Evolutionary conservation across 2,888 invertebrate species (phyloP).

Genomic region (Zygogramma bicolorata): DNA sequence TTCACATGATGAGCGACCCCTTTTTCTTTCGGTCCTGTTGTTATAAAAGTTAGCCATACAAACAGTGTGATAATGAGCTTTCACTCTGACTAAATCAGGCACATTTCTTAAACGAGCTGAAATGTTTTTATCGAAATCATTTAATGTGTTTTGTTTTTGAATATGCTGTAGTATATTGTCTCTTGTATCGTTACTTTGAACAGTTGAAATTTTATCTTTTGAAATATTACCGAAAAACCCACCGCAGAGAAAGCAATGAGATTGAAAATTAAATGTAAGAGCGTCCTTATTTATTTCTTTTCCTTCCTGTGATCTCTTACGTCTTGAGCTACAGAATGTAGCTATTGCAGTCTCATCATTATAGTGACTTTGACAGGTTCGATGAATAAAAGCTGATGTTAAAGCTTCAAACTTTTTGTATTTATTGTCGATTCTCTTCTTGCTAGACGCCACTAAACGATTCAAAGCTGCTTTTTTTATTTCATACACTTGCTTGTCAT

Average conservation of each 20-base stretch:
- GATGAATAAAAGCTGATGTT: constrained; percentile 45
- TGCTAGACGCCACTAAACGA: too few relatives aligned
- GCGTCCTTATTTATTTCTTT: constrained; percentile 43
- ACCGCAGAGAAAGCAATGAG: constrained; percentile 45
- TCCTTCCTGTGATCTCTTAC: constrained; percentile 31
- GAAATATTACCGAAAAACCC: constrained; percentile 41
- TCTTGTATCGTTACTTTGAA: constrained; percentile 49
- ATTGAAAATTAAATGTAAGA: constrained; percentile 47
- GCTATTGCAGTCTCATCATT: constrained; percentile 44
- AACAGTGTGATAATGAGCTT: constrained; percentile 51
- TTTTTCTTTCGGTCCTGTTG: constrained; percentile 44
- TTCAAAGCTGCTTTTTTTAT: too few relatives aligned
- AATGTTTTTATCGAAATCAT: constrained; percentile 49
- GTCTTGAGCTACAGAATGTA: constrained; percentile 39
- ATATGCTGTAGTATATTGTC: constrained; percentile 48
- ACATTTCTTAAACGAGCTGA: constrained; percentile 46
- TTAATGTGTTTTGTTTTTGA: constrained; percentile 41
- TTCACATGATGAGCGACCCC: constrained; percentile 49
- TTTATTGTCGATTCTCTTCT: too few relatives aligned
- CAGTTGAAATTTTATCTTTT: constrained; percentile 39
- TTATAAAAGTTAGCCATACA: constrained; percentile 51
- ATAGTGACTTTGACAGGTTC: constrained; percentile 42
- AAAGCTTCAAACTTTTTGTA: too few relatives aligned
- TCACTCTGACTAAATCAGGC: constrained; percentile 46
- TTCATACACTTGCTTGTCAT: too few relatives aligned